Percentiles rank a stretch among this genome's conserved stretches.
phyloP scores from a whole-genome alignment of 2,113 vertebrate species.

The Gobius niger region DNA sequence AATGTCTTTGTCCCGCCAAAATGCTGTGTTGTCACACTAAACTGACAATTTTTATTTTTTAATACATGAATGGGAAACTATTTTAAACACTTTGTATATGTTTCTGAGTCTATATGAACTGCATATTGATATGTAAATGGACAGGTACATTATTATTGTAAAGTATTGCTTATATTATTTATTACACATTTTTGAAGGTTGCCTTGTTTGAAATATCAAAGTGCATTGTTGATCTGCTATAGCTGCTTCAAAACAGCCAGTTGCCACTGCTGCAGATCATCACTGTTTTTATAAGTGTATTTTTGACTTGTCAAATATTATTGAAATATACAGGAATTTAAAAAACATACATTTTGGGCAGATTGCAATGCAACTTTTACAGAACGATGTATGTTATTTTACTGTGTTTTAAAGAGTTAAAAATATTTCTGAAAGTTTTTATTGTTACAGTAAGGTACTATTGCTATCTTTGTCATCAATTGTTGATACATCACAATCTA shows the following conservation, averaged over 20 bases:
- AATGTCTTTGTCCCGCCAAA: constrained; percentile 38
- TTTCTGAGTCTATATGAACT: constrained; percentile 57
- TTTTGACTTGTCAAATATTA: constrained; percentile 85
- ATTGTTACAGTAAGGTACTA: constrained; percentile 93
- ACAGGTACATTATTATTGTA: constrained; percentile 79
- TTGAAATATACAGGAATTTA: constrained; percentile 80
- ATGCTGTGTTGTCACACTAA: constrained; percentile 49
- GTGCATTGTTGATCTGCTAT: constrained; percentile 79
- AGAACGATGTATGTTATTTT: constrained; percentile 84
- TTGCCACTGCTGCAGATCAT: constrained; percentile 69
- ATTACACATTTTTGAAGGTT: constrained; percentile 78
- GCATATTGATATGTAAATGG: constrained; percentile 77
- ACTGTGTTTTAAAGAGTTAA: constrained; percentile 84
- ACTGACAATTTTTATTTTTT: constrained; percentile 47
- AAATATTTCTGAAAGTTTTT: constrained; percentile 83
- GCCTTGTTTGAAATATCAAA: constrained; percentile 78
- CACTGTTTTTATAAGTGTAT: constrained; percentile 77
- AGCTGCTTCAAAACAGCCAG: constrained; percentile 74
- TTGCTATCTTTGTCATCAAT: constrained; percentile 70
- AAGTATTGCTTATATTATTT: constrained; percentile 71
- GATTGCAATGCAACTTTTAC: constrained; percentile 96
- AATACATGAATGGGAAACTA: constrained; percentile 30
- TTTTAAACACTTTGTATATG: constrained; percentile 66
- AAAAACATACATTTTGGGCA: constrained; percentile 86
- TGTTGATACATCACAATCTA: constrained; percentile 79